Percentiles rank a stretch among this genome's conserved stretches.
phyloP scores from a whole-genome alignment of 2,113 vertebrate species.

The Craseonycteris thonglongyai region DNA sequence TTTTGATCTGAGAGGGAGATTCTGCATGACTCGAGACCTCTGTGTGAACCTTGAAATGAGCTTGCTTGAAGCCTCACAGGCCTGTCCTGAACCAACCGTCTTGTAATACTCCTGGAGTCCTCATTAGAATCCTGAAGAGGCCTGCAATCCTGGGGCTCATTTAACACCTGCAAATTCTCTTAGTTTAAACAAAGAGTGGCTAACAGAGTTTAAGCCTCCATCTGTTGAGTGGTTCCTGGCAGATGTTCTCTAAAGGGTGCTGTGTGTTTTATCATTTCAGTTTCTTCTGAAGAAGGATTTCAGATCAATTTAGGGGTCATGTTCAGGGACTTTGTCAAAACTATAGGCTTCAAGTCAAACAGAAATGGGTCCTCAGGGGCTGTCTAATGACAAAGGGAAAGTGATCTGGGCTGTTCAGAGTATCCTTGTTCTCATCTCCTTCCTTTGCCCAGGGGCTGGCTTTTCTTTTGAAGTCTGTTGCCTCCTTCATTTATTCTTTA shows the following conservation, averaged over 20 bases:
- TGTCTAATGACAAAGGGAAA: conserved; percentile 23
- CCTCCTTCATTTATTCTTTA: conserved; percentile 18
- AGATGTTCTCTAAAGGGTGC: conserved; percentile 34
- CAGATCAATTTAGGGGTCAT: conserved; percentile 72
- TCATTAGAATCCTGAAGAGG: neutral
- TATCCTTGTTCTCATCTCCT: neutral
- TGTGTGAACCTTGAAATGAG: neutral
- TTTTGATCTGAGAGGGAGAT: conserved; percentile 2
- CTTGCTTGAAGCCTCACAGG: neutral
- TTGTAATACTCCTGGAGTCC: neutral
- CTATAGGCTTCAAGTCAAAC: conserved; percentile 18
- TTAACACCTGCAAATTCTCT: conserved; percentile 28
- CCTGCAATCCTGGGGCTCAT: neutral
- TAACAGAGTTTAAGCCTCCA: conserved; percentile 9
- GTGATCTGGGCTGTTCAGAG: neutral
- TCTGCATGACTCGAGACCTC: neutral
- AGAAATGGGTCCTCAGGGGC: neutral
- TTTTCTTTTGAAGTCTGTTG: conserved; percentile 33
- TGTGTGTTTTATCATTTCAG: conserved; percentile 64
- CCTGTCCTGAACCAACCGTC: neutral
- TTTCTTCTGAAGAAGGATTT: conserved; percentile 61
- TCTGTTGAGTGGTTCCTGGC: conserved; percentile 36
- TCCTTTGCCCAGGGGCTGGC: neutral
- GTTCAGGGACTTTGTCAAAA: conserved; percentile 59
- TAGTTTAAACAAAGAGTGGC: conserved; percentile 19